Conservation (phyloP, 2,888 invertebrate species). For the Cryptophagus acutangulus region DNA sequence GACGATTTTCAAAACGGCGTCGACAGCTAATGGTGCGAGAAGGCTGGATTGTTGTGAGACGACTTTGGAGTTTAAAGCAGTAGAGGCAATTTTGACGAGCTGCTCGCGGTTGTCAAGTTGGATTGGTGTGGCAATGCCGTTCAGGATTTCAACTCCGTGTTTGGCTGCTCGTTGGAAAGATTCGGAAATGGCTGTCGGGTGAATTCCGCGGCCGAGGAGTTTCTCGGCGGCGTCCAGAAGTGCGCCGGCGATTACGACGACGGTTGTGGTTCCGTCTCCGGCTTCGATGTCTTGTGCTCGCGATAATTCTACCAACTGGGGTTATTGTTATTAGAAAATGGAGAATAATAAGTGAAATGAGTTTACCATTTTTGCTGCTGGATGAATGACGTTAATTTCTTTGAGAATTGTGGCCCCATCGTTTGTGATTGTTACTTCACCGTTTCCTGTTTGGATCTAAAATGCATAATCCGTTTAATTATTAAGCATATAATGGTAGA, state of each 20-base stretch:
- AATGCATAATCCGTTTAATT: constrained; percentile 21
- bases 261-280: constrained; percentile 98
- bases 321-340: neutral
- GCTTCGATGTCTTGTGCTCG: constrained; percentile 99
- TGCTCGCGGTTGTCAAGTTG: constrained; percentile 82
- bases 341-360: neutral
- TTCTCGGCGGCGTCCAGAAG: constrained; percentile 92
- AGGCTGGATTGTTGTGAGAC: constrained; percentile 96
- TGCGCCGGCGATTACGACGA: constrained; percentile 95
- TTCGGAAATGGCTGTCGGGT: constrained; percentile 96
- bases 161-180: constrained; percentile 85
- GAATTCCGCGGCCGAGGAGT: constrained; percentile 88
- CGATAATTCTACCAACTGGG: constrained; percentile 91
- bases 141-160: constrained; percentile 73
- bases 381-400: constrained; percentile 97
- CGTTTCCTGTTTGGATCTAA: constrained; percentile 91
- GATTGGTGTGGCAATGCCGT: constrained; percentile 78
- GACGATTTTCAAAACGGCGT: constrained; percentile 86
- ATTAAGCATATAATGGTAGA: neutral
- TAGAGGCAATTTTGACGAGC: constrained; percentile 91
- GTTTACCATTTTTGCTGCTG: constrained; percentile 94
- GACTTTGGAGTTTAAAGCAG: constrained; percentile 97
- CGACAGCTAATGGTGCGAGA: constrained; percentile 94
- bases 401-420: constrained; percentile 99
- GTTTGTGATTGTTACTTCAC: constrained; percentile 99